Base-by-base conservation (phyloP, 2,113 vertebrate genomes). In the Planiliza haematocheilus region DNA sequence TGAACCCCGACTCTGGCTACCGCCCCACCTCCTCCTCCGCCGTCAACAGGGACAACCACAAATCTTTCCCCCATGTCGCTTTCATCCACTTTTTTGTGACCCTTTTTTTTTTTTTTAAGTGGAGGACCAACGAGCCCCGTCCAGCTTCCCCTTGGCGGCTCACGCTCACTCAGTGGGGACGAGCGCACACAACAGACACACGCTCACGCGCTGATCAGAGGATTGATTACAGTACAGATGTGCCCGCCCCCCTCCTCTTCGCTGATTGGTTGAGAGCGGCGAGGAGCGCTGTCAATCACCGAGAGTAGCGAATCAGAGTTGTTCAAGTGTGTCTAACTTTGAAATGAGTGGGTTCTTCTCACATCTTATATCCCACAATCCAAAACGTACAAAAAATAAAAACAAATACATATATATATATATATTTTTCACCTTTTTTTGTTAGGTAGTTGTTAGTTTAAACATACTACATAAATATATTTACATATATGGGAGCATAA, bases 51-150 rank as follows among this genome's bases (percentile, higher is more conserved):
- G 58, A 94, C 79, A 0, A 95, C 94, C 66, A 94, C 88, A 60
- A 95, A 95, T 45, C 94, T 89, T 12, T 94, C 93, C 9, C 86
- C 87, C 93, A 94, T 94, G 75, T 77, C 76, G 55, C 24, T 59
- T 30, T 41, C 7, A n/a, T 17, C 14, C 4, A 34, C 16, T 16
- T 18, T 7, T 16, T 11, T 24, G 10, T 7, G 16, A 49, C 46
- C n/a, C n/a, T n/a, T n/a, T n/a, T n/a, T n/a, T n/a, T n/a, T n/a
- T n/a, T 51, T 61, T 46, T 46, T 7, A 36, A 30, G 24, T 30
- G 24, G 24, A 30, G 24, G 24, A 30, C 24, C 24, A 11, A 17
- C 21, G 10, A 6, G n/a, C 38, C 4, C 34, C 16, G 53, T 17
- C 43, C 36, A 11, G 42, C 30, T 70, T 30, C 41, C n/a, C n/a